Base-by-base conservation (phyloP, 2,797 vertebrate genomes). In the Graptemys geographica region DNA sequence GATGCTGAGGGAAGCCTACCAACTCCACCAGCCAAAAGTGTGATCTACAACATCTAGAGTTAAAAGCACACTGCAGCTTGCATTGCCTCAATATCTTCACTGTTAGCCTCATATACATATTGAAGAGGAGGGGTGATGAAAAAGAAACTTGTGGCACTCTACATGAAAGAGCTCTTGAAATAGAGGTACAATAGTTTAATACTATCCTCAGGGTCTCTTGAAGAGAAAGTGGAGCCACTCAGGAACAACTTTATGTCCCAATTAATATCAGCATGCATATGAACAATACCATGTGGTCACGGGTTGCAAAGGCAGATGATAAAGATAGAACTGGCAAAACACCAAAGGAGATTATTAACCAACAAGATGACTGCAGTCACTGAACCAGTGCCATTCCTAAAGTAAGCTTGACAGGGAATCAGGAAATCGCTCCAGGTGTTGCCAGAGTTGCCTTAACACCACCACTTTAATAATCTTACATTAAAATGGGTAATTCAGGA, bases 301-400 rank as follows among this genome's bases (percentile, higher is more conserved):
- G 57, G 82, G 25, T 49, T 82, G 10, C 59, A 87, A 55, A 76
- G 92, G 5, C 16, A 18, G 37, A 18, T 81, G 81, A 85, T 69
- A 87, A 86, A 90, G 69, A 27, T 19, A 27, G 44, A 89, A 94
- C 41, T 56, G 72, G 3, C n/a, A 41, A 28, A 31, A 41, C 90
- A 47, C 16, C 19, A 57, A 53, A 41, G 12, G 72, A 44, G 83
- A 44, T 41, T 80, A 8, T 9, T 47, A 53, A 31, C 12, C 53
- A 65, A 72, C 23, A 31, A 86, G 21, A 76, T 62, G 1, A 5
- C 53, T 0, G 0, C 1, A 2, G 44, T 51, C 87, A 37, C 76
- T 91, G 59, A 0, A 8, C 15, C 12, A 62, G 37, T 81, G 16
- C 27, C 28, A 51, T 84, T 11, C n/a, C 25, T 41, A 47, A 90